phyloP scores from a whole-genome alignment of 2,797 vertebrate species.

The Diglossa cyanea region DNA sequence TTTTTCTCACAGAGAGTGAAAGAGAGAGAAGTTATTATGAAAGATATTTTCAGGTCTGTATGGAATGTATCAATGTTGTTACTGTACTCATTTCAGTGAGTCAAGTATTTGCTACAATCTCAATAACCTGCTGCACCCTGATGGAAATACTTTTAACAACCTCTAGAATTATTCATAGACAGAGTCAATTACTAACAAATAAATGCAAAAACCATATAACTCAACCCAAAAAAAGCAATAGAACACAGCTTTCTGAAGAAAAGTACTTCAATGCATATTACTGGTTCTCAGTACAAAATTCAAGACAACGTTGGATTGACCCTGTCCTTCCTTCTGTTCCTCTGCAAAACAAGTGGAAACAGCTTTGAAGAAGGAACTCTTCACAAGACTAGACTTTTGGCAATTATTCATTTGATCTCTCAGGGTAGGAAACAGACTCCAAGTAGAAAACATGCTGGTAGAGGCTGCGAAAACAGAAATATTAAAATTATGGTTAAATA shows the following conservation, averaged over 20 bases:
- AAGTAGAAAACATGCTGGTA: neutral
- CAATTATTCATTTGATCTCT: constrained; percentile 1
- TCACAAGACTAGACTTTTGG: neutral
- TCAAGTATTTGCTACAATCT: neutral
- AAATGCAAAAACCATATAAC: neutral
- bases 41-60: neutral
- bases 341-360: neutral
- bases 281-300: neutral
- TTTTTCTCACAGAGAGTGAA: neutral
- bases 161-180: neutral
- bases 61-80: neutral
- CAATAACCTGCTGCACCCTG: neutral
- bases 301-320: neutral
- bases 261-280: neutral
- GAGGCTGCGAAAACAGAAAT: neutral
- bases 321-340: neutral
- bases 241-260: neutral
- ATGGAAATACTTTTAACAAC: neutral
- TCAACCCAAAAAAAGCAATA: neutral
- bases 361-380: neutral
- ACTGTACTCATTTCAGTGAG: neutral
- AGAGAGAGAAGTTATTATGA: neutral
- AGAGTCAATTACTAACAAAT: neutral
- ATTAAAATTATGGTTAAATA: neutral
- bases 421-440: neutral